These are phyloP conservation scores for Temnothorax rugatulus DNA, from an alignment of 2,888 invertebrate genomes.

Conservation along the genomic window DNA sequence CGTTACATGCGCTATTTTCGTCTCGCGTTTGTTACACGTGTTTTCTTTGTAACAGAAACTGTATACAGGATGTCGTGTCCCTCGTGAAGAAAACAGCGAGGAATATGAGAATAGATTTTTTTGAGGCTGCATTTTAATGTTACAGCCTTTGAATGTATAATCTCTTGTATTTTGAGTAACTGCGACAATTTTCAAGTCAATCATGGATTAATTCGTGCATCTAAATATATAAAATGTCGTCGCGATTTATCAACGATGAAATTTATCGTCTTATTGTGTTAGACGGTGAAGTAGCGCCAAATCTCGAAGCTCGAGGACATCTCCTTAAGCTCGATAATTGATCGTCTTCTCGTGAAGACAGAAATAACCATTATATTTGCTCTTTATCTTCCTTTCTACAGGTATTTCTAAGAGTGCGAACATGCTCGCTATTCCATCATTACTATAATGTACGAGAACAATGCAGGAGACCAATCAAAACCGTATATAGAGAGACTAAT, in stretches of 20 bases:
- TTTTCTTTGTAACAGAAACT: not conserved
- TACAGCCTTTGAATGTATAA: not conserved
- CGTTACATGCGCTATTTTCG: not conserved
- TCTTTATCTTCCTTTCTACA: not conserved
- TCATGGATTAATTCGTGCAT: not conserved
- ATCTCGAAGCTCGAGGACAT: not conserved
- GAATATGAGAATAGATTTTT: not conserved
- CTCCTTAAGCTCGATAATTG: not conserved
- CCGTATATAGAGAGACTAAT: not conserved
- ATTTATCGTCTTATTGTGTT: constrained; percentile 16
- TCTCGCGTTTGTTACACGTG: not conserved
- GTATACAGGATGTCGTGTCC: not conserved
- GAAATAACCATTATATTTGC: not conserved
- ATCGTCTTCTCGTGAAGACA: not conserved
- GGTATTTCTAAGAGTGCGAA: not conserved
- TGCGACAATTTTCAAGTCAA: not conserved
- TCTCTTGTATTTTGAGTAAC: not conserved
- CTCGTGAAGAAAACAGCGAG: not conserved
- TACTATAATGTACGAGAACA: constrained; percentile 6
- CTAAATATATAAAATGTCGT: too few species aligned
- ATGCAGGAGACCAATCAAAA: not conserved
- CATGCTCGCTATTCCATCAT: not conserved
- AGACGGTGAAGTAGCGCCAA: constrained; percentile 5
- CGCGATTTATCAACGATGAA: not conserved
- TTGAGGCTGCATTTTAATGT: not conserved